Base-by-base conservation (phyloP, 2,113 vertebrate species). In the Phalacrocorax aristotelis region DNA sequence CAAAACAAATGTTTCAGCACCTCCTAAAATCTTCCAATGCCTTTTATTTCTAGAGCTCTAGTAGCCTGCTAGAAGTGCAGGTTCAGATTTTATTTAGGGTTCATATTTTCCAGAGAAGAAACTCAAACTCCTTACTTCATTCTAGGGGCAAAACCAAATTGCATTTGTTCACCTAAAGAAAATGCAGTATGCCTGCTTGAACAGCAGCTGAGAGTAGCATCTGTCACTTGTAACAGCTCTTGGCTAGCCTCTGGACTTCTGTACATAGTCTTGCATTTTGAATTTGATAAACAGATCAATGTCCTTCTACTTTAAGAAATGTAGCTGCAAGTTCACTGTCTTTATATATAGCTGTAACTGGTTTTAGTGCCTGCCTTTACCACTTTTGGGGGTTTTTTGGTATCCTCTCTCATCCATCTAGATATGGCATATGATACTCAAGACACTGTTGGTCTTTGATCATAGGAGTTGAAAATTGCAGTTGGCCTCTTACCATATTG, bases 1-100 rank as follows among this genome's bases (percentile, higher is more conserved):
- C 96, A 98, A 98, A 98, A 97, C 94, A 96, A 98, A 96, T 92
- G 95, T 98, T 98, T 98, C 97, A 97, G 96, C 96, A 98, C 97
- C 97, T 98, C 97, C 84, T 97, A 97, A 95, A 93, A 96, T 71
- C 87, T 95, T 95, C 27, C 49, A 29, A 2, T 16, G 58, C 36
- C 16, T 96, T 93, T 96, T 87, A 78, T 95, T 94, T 97, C 78
- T 87, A 65, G 65, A 78, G 21, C n/a, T 60, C 32, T 51, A 3
- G 46, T 58, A 40, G 29, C 72, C 54, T 74, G 30, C 42, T 66
- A 55, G 25, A 78, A 90, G 11, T 16, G 40, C 51, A 62, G 2
- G 4, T 69, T 61, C 58, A 27, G 17, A 9, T 48, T 61, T 76
- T 76, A 57, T 26, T 85, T 60, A 64, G 29, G 6, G 13, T 87